Evolutionary conservation across 2,113 vertebrate species (phyloP).

Genomic region (Thermophis baileyi): DNA sequence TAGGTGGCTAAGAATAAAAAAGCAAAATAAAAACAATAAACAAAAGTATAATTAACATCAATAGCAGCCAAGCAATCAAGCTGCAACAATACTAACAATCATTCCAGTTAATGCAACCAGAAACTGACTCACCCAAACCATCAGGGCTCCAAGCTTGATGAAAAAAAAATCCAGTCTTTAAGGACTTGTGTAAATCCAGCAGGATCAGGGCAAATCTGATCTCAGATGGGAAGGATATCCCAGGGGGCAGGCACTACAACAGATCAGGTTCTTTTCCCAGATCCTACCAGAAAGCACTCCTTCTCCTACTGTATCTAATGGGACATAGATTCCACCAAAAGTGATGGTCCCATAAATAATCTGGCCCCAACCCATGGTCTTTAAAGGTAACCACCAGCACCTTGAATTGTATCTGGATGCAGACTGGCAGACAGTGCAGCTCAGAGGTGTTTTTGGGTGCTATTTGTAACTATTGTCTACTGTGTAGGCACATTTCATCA

Average conservation of each 20-base stretch:
- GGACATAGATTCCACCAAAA: not conserved
- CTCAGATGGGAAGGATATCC: not conserved
- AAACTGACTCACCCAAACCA: not conserved
- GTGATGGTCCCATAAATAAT: not conserved
- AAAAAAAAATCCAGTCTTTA: not conserved
- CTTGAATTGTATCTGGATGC: not conserved
- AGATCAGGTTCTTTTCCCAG: not conserved
- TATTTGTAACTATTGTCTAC: not conserved
- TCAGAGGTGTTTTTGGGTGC: not conserved
- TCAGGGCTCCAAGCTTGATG: not conserved
- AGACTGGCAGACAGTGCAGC: not conserved
- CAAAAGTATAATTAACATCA: not conserved
- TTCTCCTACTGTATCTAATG: not conserved
- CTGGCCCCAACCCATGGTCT: not conserved
- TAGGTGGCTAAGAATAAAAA: not conserved
- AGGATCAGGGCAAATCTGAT: not conserved
- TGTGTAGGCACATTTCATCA: not conserved
- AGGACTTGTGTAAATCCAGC: not conserved
- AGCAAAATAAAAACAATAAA: not conserved
- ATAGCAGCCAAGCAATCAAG: not conserved
- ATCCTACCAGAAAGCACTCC: not conserved
- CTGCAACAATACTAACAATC: not conserved
- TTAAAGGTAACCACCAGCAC: not conserved
- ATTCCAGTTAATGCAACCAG: not conserved
- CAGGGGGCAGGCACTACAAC: not conserved